Base-by-base conservation (phyloP, 2,113 vertebrate species). In the Panthera tigris region DNA sequence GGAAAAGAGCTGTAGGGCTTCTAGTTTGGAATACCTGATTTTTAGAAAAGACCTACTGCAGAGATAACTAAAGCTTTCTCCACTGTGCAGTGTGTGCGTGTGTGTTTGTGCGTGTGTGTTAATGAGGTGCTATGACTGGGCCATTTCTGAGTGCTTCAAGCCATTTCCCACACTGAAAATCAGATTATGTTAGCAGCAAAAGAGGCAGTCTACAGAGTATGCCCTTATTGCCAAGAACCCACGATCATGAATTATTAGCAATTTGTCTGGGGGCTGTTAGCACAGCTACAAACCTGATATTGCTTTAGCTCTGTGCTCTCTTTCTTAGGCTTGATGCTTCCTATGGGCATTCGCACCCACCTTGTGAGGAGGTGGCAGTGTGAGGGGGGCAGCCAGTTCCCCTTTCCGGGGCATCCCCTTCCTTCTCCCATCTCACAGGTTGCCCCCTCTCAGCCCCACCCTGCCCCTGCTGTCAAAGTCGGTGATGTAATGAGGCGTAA, bases 191-290 rank as follows among this genome's bases (percentile, higher is more conserved):
- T 63, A 71, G 86, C 39, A 4, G 68, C 27, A 31, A 97, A 96
- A 96, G 66, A 97, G 65, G 76, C 91, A 71, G 87, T 66, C 93
- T 69, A 91, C 31, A 96, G 95, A 90, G 93, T 94, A 78, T 7
- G 19, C 50, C 69, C 91, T 95, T 90, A 55, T 52, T 97, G 82
- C 96, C 96, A 83, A 98, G 92, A 92, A 93, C 94, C 90, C 1
- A 2, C 21, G 27, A 96, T 96, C 97, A 97, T 98, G 90, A 98
- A 98, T 98, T 97, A 98, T 98, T 98, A 91, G 96, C 98, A 95
- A 94, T 98, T 96, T 98, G 96, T 97, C 98, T 97, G 93, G 91
- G 97, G 98, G 89, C 95, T 94, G n/a, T 98, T 97, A 91, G 88
- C 57, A 66, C 91, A 96, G 97, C 92, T 92, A 91, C 95, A 97